Evolutionary conservation across 2,113 vertebrate species (phyloP).

Genomic region (Perccottus glenii): DNA sequence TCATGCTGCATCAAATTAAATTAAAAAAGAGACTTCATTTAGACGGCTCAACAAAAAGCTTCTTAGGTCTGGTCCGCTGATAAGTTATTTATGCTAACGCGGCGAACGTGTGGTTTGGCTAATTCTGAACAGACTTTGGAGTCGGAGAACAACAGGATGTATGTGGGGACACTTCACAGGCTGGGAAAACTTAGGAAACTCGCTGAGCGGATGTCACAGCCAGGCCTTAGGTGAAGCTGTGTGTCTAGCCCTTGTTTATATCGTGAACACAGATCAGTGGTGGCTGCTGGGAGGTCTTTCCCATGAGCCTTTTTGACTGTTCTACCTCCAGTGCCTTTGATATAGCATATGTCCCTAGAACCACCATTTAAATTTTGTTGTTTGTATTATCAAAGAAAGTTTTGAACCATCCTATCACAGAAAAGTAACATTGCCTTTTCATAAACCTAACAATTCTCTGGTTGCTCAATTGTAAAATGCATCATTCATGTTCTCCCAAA

Average conservation of each 20-base stretch:
- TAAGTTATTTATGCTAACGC: conserved; percentile 50
- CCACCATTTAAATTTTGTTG: neutral
- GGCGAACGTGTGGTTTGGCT: conserved; percentile 52
- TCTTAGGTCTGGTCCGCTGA: conserved; percentile 41
- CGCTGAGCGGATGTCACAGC: conserved; percentile 32
- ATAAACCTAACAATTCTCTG: no score
- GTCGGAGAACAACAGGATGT: conserved; percentile 67
- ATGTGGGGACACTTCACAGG: conserved; percentile 50
- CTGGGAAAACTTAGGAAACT: conserved; percentile 50
- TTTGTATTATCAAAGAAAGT: neutral
- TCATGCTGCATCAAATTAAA: neutral
- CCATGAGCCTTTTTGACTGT: conserved; percentile 2
- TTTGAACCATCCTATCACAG: neutral
- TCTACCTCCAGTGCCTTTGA: neutral
- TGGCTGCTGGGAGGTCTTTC: conserved; percentile 24
- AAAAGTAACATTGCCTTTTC: neutral
- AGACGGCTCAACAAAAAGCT: conserved; percentile 35
- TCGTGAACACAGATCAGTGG: conserved; percentile 33
- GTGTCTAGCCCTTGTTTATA: conserved; percentile 21
- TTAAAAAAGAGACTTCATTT: conserved; percentile 1
- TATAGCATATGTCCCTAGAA: neutral
- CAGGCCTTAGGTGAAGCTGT: conserved; percentile 38
- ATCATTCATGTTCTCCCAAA: no score
- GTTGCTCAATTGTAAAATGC: no score
- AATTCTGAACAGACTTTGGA: conserved; percentile 67